Percentiles rank a stretch among this genome's conserved stretches.
Conservation (phyloP, 2,888 invertebrate genomes). For the Campoletis raptor region DNA sequence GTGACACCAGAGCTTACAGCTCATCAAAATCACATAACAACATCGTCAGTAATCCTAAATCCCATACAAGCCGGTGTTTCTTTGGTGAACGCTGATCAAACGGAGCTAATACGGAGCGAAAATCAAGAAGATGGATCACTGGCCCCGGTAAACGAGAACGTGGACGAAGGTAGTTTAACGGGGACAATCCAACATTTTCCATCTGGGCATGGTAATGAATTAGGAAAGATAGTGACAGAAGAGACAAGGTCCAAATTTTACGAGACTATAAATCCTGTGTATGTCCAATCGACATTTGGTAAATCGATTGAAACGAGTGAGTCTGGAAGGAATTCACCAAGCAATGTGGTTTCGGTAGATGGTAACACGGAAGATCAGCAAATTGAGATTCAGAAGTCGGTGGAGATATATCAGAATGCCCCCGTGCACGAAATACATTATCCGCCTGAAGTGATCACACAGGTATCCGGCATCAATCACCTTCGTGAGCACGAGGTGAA, state of each 20-base stretch:
- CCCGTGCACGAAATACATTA: slow-evolving; percentile 83
- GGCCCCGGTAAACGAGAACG: slow-evolving; percentile 72
- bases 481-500: slow-evolving; percentile 51
- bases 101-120: slow-evolving; percentile 71
- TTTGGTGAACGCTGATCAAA: slow-evolving; percentile 77
- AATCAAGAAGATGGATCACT: slow-evolving; percentile 53
- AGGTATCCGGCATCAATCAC: slow-evolving; percentile 73
- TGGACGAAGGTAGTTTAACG: slow-evolving; percentile 63
- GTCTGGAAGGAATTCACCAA: slow-evolving; percentile 23
- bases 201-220: slow-evolving; percentile 70
- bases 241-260: slow-evolving; percentile 54
- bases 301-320: slow-evolving; percentile 41
- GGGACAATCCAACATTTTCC: slow-evolving; percentile 61
- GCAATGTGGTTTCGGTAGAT: not conserved
- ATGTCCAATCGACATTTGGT: slow-evolving; percentile 58
- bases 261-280: slow-evolving; percentile 67
- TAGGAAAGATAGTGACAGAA: slow-evolving; percentile 49
- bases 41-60: slow-evolving; percentile 77
- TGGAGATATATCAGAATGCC: slow-evolving; percentile 80
- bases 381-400: slow-evolving; percentile 82
- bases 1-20: slow-evolving; percentile 64
- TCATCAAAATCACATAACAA: slow-evolving; percentile 70
- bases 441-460: slow-evolving; percentile 73
- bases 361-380: slow-evolving; percentile 62
- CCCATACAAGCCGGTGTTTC: slow-evolving; percentile 81